phyloP scores from a whole-genome alignment of 2,797 vertebrate species.

The Karalla daura region DNA sequence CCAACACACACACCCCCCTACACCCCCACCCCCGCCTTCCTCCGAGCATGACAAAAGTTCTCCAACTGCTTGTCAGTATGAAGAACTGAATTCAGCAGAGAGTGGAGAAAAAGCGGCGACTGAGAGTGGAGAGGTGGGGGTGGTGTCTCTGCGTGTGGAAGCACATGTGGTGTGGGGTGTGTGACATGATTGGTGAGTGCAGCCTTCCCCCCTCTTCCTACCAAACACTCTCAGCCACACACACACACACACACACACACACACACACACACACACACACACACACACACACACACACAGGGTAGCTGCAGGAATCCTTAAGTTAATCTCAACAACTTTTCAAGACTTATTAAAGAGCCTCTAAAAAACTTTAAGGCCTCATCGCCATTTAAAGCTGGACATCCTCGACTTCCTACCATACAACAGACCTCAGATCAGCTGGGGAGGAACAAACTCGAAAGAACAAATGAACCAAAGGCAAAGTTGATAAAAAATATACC shows the following conservation, averaged over 20 bases:
- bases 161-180: constrained; percentile 34
- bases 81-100: constrained; percentile 20
- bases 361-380: too few species aligned
- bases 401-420: too few species aligned
- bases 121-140: constrained; percentile 16
- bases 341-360: too few species aligned
- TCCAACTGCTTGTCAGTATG: constrained; percentile 10
- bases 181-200: constrained; percentile 34
- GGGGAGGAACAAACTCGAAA: too few species aligned
- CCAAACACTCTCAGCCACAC: constrained; percentile 23
- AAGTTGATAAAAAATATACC: too few species aligned
- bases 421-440: too few species aligned
- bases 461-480: too few species aligned
- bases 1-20: too few species aligned
- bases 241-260: not conserved
- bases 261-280: too few species aligned
- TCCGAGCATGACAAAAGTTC: constrained; percentile 17
- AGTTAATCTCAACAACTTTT: too few species aligned
- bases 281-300: not conserved
- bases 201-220: constrained; percentile 25
- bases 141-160: constrained; percentile 27
- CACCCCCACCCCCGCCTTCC: not conserved
- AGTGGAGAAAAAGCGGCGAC: constrained; percentile 6
- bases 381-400: too few species aligned
- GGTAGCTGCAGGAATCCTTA: too few species aligned